Evolutionary conservation across 2,888 invertebrate species (phyloP).

Genomic region (Macrosoma leucophasiata): DNA sequence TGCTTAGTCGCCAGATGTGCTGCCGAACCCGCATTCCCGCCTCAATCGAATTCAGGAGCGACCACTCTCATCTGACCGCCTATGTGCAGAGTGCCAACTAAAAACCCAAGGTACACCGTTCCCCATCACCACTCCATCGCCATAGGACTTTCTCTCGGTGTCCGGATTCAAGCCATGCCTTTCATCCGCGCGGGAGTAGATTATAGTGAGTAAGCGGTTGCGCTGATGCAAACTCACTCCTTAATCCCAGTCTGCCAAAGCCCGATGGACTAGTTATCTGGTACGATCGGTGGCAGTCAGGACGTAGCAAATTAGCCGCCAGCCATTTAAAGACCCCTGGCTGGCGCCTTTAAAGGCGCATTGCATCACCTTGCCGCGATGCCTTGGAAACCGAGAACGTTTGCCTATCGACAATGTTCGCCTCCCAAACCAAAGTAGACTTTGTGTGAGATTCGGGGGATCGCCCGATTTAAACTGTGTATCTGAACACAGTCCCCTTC

Average conservation of each 20-base stretch:
- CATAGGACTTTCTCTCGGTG: slow-evolving; percentile 15
- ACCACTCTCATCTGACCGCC: slow-evolving; percentile 24
- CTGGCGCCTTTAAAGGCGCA: too few relatives aligned
- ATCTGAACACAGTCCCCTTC: not conserved
- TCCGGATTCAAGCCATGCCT: slow-evolving; percentile 3
- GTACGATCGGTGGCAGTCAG: too few relatives aligned
- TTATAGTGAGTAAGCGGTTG: slow-evolving; percentile 17
- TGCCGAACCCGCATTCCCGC: slow-evolving; percentile 14
- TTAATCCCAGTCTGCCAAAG: too few relatives aligned
- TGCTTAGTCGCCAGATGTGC: slow-evolving; percentile 16
- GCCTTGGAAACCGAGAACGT: too few relatives aligned
- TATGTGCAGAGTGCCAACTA: slow-evolving; percentile 24
- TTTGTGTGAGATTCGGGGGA: not conserved
- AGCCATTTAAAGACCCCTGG: too few relatives aligned
- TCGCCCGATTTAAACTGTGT: not conserved
- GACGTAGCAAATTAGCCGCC: too few relatives aligned
- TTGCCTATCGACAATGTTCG: too few relatives aligned
- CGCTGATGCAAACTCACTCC: slow-evolving; percentile 14
- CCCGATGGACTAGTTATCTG: too few relatives aligned
- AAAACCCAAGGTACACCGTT: slow-evolving; percentile 14
- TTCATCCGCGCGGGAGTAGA: slow-evolving; percentile 21
- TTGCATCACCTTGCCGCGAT: too few relatives aligned
- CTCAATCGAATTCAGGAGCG: slow-evolving; percentile 22
- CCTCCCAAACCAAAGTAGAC: not conserved
- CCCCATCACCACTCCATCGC: slow-evolving; percentile 18